These are phyloP conservation scores for Chrysopa pallens DNA, from an alignment of 1,140 invertebrate species.

Conservation along the genomic window DNA sequence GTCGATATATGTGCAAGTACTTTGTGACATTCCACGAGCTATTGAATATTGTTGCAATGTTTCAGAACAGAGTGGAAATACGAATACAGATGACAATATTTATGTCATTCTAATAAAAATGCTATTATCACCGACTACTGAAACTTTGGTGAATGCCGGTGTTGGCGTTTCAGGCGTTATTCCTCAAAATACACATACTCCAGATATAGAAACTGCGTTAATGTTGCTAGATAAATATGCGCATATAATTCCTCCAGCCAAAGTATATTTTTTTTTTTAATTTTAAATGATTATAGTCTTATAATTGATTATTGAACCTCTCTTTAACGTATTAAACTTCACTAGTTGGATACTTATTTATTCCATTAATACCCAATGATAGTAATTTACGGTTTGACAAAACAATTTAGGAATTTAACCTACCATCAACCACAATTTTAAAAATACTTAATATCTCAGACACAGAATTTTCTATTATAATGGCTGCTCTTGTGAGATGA, in stretches of 20 bases:
- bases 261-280: constrained; percentile 24
- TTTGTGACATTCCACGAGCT: constrained; percentile 65
- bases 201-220: constrained; percentile 62
- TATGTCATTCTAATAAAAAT: constrained; percentile 45
- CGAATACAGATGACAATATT: constrained; percentile 32
- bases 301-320: no score
- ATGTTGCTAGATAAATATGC: constrained; percentile 65
- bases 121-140: constrained; percentile 37
- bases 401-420: no score
- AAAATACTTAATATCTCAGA: no score
- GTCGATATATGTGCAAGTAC: constrained; percentile 69
- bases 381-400: no score
- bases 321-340: no score
- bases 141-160: constrained; percentile 24
- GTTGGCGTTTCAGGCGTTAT: constrained; percentile 34
- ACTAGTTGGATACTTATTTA: no score
- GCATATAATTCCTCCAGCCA: constrained; percentile 58
- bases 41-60: constrained; percentile 69
- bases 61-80: constrained; percentile 24
- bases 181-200: constrained; percentile 33
- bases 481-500: no score
- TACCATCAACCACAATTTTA: no score
- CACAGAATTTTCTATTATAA: no score
- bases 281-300: no score
- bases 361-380: no score